Conservation (phyloP, 23 tunicate species). For the Clavelina lepadiformis region DNA sequence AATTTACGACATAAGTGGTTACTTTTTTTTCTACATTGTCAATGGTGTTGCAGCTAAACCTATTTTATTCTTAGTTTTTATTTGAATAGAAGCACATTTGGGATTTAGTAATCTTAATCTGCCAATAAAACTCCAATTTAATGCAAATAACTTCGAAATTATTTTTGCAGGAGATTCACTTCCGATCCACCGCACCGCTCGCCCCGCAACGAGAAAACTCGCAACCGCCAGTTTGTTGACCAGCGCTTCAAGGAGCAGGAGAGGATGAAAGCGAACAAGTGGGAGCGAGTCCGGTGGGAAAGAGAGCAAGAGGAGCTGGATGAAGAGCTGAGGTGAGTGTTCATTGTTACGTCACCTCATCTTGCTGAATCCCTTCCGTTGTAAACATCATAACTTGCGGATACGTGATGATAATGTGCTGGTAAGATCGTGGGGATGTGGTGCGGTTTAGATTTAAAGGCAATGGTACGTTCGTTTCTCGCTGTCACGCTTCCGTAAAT, state of each 20-base stretch:
- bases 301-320: conserved; percentile 79
- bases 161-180: conserved; percentile 39
- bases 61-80: no score
- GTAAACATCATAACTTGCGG: no score
- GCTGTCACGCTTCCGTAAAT: no score
- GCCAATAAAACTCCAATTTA: no score
- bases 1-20: neutral
- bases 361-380: no score
- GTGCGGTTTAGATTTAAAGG: no score
- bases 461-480: neutral
- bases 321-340: conserved; percentile 53
- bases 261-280: conserved; percentile 61
- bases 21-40: neutral
- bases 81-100: no score
- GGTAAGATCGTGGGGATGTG: no score
- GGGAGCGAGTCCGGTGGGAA: conserved; percentile 84
- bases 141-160: no score
- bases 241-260: conserved; percentile 80
- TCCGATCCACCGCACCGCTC: conserved; percentile 20
- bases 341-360: neutral
- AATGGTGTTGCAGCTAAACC: no score
- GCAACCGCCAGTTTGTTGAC: conserved; percentile 42
- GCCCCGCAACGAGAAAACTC: conserved; percentile 50
- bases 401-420: no score
- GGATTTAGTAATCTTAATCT: no score